These are phyloP conservation scores for Venusia cambrica DNA, from an alignment of 2,888 invertebrate genomes.

Conservation along the genomic window DNA sequence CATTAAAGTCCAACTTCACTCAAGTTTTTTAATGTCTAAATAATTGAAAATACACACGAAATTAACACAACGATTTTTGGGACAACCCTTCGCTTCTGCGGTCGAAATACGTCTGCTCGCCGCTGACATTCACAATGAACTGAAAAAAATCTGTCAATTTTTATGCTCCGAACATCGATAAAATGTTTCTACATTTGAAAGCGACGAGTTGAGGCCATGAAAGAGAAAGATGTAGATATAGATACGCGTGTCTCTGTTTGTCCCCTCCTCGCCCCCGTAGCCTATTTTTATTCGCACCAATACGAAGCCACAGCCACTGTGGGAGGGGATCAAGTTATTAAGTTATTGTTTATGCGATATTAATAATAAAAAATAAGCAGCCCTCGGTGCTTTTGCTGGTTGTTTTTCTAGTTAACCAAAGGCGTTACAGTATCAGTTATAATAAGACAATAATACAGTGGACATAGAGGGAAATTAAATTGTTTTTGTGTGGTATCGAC, in stretches of 20 bases:
- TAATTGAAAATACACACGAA: constrained; percentile 35
- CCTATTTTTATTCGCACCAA: constrained; percentile 75
- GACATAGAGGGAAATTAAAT: constrained; percentile 60
- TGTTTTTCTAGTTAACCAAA: constrained; percentile 59
- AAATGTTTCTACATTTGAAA: constrained; percentile 75
- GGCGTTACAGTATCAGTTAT: constrained; percentile 50
- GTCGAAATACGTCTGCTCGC: constrained; percentile 47
- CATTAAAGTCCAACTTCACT: constrained; percentile 46
- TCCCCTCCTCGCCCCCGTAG: constrained; percentile 70
- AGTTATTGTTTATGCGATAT: constrained; percentile 79
- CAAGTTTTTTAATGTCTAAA: constrained; percentile 34
- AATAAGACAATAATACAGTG: constrained; percentile 56
- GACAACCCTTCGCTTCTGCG: constrained; percentile 56
- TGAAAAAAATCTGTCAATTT: constrained; percentile 82
- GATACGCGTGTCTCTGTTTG: constrained; percentile 57
- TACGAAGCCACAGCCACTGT: constrained; percentile 62
- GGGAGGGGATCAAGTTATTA: constrained; percentile 76
- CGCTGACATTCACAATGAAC: constrained; percentile 65
- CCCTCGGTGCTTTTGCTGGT: constrained; percentile 47
- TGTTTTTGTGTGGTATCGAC: constrained; percentile 55
- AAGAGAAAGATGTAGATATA: constrained; percentile 37
- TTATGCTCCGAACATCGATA: constrained; percentile 80
- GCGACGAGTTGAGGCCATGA: constrained; percentile 69
- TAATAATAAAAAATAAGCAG: constrained; percentile 74
- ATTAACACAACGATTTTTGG: constrained; percentile 46